These are phyloP conservation scores for Leucosticte australis DNA, from an alignment of 2,113 vertebrate species.

Conservation along the genomic window DNA sequence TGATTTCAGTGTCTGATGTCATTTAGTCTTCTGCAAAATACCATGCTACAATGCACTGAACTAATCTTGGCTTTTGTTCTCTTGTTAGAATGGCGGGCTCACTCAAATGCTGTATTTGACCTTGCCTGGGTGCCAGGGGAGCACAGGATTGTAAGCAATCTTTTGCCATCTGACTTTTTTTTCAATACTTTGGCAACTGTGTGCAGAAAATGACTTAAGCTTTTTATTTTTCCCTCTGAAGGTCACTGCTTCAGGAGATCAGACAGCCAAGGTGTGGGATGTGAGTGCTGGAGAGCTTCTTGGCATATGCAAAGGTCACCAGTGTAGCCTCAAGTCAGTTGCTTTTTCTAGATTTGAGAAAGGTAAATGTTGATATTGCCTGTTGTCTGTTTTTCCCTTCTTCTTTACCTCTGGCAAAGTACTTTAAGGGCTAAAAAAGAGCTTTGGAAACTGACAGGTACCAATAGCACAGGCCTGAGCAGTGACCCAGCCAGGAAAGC, in stretches of 20 bases:
- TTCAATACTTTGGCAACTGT: not conserved
- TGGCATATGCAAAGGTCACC: slow-evolving; percentile 92
- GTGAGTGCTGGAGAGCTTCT: slow-evolving; percentile 85
- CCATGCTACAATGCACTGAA: not conserved
- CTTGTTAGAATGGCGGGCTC: slow-evolving; percentile 90
- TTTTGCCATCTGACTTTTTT: slow-evolving; percentile 12
- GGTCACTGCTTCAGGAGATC: slow-evolving; percentile 97
- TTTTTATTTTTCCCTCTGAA: slow-evolving; percentile 56
- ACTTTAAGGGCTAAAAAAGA: not conserved
- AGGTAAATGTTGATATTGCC: slow-evolving; percentile 73
- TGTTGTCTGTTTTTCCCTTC: not conserved
- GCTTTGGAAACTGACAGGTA: not conserved
- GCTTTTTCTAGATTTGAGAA: slow-evolving; percentile 88
- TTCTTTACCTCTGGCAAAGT: not conserved
- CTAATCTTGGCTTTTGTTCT: slow-evolving; percentile 43
- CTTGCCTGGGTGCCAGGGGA: slow-evolving; percentile 94
- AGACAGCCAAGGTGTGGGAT: slow-evolving; percentile 94
- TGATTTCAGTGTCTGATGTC: not conserved
- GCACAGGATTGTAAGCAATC: slow-evolving; percentile 83
- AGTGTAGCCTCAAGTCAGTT: slow-evolving; percentile 96
- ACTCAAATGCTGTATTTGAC: slow-evolving; percentile 96
- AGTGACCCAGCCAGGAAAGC: not conserved
- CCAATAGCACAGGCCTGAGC: not conserved
- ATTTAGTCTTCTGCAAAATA: not conserved
- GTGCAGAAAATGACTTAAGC: slow-evolving; percentile 3